These are phyloP conservation scores for Amiota mariae DNA, from an alignment of 2,888 invertebrate species.

Conservation along the genomic window DNA sequence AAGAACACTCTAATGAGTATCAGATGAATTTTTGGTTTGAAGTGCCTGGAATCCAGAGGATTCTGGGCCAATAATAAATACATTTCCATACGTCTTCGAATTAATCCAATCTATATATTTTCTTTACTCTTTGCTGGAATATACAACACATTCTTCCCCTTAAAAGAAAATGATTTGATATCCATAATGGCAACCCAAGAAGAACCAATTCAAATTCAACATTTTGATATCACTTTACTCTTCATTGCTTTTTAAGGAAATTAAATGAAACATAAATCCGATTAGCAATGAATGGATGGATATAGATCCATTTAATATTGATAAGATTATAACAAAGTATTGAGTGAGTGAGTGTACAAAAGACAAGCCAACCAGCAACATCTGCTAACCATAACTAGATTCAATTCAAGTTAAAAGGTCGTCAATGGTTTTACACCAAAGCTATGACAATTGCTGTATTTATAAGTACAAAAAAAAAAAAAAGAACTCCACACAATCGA, in stretches of 20 bases:
- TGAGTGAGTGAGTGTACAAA: no score
- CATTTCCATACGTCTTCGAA: no score
- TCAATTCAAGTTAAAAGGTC: no score
- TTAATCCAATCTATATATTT: no score
- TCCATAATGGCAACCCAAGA: no score
- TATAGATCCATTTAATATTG: conserved; percentile 66
- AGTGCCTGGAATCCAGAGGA: no score
- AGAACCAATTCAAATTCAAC: neutral
- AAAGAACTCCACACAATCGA: neutral
- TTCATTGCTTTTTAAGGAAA: conserved; percentile 35
- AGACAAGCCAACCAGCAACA: conserved; percentile 17
- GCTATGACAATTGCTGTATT: conserved; percentile 18
- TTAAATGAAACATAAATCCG: conserved; percentile 64
- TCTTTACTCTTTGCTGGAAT: no score
- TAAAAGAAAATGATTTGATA: no score
- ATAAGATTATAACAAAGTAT: conserved; percentile 60
- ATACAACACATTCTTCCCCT: no score
- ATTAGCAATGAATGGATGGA: conserved; percentile 62
- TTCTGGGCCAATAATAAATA: no score
- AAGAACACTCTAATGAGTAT: no score
- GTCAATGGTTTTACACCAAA: neutral
- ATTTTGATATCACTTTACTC: conserved; percentile 18
- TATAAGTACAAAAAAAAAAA: neutral
- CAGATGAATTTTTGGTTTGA: no score
- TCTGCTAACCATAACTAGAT: conserved; percentile 29